These are phyloP conservation scores for Euthynnus affinis DNA, from an alignment of 2,797 vertebrate species.

Conservation along the genomic window DNA sequence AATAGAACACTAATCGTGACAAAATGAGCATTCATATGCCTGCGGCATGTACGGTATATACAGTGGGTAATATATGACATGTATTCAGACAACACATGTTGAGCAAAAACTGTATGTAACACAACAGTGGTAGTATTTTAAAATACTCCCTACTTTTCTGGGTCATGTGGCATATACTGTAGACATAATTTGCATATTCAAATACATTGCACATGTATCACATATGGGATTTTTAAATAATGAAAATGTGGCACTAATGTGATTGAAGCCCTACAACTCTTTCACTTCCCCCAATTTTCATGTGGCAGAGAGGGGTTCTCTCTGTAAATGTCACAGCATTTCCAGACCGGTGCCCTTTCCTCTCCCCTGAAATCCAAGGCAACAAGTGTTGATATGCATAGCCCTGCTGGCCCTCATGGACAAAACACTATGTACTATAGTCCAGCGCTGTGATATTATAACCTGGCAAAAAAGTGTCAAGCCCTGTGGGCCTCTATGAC, in stretches of 20 bases:
- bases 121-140: not conserved
- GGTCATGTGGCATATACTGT: not conserved
- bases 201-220: not conserved
- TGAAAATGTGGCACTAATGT: not conserved
- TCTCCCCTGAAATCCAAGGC: slow-evolving; percentile 25
- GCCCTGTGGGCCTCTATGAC: slow-evolving; percentile 43
- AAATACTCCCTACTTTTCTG: not conserved
- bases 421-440: slow-evolving; percentile 4
- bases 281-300: not conserved
- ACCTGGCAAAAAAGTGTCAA: slow-evolving; percentile 19
- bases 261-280: not conserved
- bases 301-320: not conserved
- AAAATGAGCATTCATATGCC: not conserved
- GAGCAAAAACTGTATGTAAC: not conserved
- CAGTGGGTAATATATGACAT: not conserved
- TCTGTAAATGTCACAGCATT: slow-evolving; percentile 60
- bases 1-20: not conserved
- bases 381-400: slow-evolving; percentile 42
- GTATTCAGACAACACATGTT: not conserved
- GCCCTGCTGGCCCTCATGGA: slow-evolving; percentile 6
- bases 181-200: not conserved
- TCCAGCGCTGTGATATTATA: slow-evolving; percentile 35
- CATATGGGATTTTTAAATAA: not conserved
- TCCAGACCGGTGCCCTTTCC: slow-evolving; percentile 46
- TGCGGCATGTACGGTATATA: no score